Percentiles rank a stretch among this genome's conserved stretches.
Conservation (phyloP, 1,140 invertebrate species). For the Caenorhabditis inopinata region DNA sequence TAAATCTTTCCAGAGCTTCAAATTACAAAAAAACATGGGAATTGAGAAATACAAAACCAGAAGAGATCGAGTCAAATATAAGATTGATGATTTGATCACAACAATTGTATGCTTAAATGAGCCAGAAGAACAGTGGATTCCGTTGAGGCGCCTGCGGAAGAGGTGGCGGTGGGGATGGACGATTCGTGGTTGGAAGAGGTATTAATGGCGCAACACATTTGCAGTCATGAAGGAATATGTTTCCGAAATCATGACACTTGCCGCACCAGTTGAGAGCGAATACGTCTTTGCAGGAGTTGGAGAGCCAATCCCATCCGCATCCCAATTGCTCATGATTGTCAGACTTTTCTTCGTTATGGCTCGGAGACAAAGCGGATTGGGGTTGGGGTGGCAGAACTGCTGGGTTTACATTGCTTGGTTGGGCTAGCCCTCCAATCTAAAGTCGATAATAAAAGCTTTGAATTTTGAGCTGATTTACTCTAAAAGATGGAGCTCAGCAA, state of each 20-base stretch:
- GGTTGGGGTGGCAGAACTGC: not conserved
- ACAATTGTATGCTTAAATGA: not conserved
- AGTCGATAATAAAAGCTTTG: not conserved
- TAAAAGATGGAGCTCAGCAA: too few relatives aligned
- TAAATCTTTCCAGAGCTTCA: conserved; percentile 5
- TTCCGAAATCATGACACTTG: conserved; percentile 45
- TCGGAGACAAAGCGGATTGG: not conserved
- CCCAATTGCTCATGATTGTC: conserved; percentile 35
- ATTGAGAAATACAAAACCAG: conserved; percentile 23
- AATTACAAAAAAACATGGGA: conserved; percentile 8
- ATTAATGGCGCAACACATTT: conserved; percentile 39
- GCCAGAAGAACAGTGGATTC: conserved; percentile 16
- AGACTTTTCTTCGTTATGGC: not conserved
- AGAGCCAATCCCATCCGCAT: conserved; percentile 44
- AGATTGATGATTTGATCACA: not conserved
- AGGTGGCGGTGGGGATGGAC: not conserved
- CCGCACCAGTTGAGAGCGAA: conserved; percentile 39
- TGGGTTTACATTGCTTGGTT: not conserved
- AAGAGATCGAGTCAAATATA: conserved; percentile 30
- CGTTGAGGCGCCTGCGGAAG: not conserved
- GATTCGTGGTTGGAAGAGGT: conserved; percentile 23
- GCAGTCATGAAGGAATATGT: conserved; percentile 48
- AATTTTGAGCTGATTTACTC: too few relatives aligned
- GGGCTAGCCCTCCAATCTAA: not conserved
- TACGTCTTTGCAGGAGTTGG: conserved; percentile 44